Conservation (phyloP, 2,797 vertebrate species). For the Triplophysa yarkandensis region DNA sequence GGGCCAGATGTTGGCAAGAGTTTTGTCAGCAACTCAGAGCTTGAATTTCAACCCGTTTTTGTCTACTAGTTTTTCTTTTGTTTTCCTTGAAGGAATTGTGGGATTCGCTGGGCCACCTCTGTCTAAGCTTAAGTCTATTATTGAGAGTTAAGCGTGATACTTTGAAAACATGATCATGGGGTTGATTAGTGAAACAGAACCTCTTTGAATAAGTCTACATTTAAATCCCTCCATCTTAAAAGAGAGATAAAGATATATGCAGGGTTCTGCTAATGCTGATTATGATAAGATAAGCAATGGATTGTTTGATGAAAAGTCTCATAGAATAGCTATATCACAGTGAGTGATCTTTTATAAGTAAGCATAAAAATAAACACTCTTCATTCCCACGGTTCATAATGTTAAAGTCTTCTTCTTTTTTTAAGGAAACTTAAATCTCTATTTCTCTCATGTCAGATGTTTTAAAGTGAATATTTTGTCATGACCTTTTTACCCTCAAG, state of each 20-base stretch:
- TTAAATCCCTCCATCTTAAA: constrained; percentile 35
- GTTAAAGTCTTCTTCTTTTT: constrained; percentile 33
- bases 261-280: constrained; percentile 50
- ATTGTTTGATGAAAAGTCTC: background rate
- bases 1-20: constrained; percentile 32
- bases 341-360: constrained; percentile 44
- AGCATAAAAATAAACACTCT: constrained; percentile 44
- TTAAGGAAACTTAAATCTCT: background rate
- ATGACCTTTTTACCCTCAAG: too few species aligned
- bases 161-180: constrained; percentile 66
- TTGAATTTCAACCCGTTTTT: constrained; percentile 40
- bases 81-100: constrained; percentile 30
- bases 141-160: constrained; percentile 63
- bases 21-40: constrained; percentile 36
- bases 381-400: constrained; percentile 44
- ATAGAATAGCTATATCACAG: constrained; percentile 44
- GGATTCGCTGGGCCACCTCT: constrained; percentile 42
- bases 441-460: constrained; percentile 2
- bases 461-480: constrained; percentile 27
- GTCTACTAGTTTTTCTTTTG: background rate
- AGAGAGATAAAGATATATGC: constrained; percentile 25
- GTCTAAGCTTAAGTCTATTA: constrained; percentile 61
- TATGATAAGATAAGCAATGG: background rate
- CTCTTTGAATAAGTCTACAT: constrained; percentile 23
- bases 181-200: constrained; percentile 38